Percentiles rank a stretch among this genome's conserved stretches.
Conservation (phyloP, 1,140 invertebrate species). For the Drosophila truncata region DNA sequence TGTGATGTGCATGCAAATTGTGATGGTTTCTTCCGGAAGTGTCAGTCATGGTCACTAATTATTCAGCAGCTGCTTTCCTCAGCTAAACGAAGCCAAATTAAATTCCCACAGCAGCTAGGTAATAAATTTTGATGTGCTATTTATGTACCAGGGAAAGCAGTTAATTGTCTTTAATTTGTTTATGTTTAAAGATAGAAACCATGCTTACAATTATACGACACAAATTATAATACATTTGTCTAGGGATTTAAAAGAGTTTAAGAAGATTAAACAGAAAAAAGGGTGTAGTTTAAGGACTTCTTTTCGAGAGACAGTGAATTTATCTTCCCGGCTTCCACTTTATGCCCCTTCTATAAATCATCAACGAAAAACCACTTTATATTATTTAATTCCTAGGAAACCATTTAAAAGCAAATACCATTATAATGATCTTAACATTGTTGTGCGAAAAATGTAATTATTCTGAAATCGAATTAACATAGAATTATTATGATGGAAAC, state of each 20-base stretch:
- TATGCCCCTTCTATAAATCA: neutral
- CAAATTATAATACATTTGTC: neutral
- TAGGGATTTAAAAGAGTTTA: neutral
- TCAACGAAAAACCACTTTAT: neutral
- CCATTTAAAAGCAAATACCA: neutral
- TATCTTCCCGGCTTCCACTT: neutral
- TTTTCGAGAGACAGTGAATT: neutral
- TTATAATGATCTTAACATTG: conserved; percentile 11
- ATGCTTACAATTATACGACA: neutral
- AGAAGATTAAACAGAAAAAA: no score
- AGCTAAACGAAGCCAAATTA: conserved; percentile 18
- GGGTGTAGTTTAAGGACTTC: neutral
- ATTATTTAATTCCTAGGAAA: neutral
- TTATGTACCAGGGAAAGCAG: conserved; percentile 4
- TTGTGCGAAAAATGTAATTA: conserved; percentile 7
- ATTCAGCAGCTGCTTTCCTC: conserved; percentile 30
- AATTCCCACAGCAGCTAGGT: conserved; percentile 13
- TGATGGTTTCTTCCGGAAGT: conserved; percentile 21
- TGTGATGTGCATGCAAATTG: conserved; percentile 28
- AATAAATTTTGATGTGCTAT: neutral
- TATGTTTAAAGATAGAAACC: neutral
- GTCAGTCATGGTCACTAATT: conserved; percentile 45
- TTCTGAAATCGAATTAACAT: neutral
- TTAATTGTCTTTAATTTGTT: conserved; percentile 12
- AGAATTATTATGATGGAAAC: conserved; percentile 3